Base-by-base conservation (phyloP, 2,888 invertebrate genomes). In the Andrena marginata region DNA sequence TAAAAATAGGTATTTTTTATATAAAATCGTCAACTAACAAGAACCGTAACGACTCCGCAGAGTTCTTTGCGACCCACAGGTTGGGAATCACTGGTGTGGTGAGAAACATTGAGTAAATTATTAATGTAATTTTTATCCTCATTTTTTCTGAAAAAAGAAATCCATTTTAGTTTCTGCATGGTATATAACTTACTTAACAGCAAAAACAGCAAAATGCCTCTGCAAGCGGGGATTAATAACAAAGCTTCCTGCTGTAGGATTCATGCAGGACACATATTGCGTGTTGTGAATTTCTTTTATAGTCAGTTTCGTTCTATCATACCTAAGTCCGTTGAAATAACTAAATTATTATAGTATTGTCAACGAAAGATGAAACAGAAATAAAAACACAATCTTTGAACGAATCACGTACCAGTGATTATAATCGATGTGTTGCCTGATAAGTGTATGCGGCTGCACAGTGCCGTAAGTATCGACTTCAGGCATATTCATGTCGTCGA, bases 401-500 rank as follows among this genome's bases (percentile, higher is more conserved):
- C 1, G 29, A 42, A 42, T 2, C 16, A 2, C 8, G 6, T 95
- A 96, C 99, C 99, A 99, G 94, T 99, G 99, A 86, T 96, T 96
- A 93, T 99, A 99, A 94, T 99, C 98, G 96, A 99, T 96, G 93
- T 97, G 98, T 93, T 99, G 98, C 29, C 99, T 95, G 82, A 99
- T 97, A 1, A 99, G 95, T 0, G 99, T 99, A 92, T 99, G 99
- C 0, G 99, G 98, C 92, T 99, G 99, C 16, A 99, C 99, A 0
- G 99, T 99, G 76, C 98, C 98, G 93, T 99, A 99, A 75, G 96
- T 96, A 94, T 99, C 99, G 2, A 99, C 98, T 95, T 98, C 98
- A 0, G 99, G 99, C 98, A 99, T 99, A 93, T 99, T 99, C 96
- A 99, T 96, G 91, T 99, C 99, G 91, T 99, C 99, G 77, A 99